Evolutionary conservation across 1,140 invertebrate species (phyloP).

Genomic region (Drosophila willistoni): DNA sequence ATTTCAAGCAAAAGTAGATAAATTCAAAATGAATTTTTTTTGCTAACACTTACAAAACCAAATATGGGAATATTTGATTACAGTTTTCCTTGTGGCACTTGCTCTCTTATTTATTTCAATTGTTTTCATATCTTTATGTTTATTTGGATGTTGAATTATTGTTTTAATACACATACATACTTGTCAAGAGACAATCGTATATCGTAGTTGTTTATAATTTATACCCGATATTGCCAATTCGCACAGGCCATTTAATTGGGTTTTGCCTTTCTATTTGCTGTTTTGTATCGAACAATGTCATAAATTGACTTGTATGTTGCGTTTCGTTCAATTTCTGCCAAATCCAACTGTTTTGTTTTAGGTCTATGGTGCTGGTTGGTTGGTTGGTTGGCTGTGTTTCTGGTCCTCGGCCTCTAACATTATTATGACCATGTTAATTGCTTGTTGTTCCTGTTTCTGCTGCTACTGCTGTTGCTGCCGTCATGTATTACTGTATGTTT

Average conservation of each 20-base stretch:
- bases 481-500: slow-evolving; percentile 18
- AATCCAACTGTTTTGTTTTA: background rate
- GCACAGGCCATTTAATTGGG: slow-evolving; percentile 11
- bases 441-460: slow-evolving; percentile 30
- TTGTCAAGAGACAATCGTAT: background rate
- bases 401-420: background rate
- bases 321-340: background rate
- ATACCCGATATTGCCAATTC: background rate
- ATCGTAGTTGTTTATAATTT: slow-evolving; percentile 2
- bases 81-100: background rate
- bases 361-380: background rate
- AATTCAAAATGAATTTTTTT: no score
- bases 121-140: background rate
- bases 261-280: background rate
- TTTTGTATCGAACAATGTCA: slow-evolving; percentile 7
- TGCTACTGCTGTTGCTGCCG: slow-evolving; percentile 18
- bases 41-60: no score
- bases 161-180: background rate
- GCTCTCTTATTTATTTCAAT: background rate
- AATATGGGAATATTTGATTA: background rate
- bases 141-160: background rate
- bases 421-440: slow-evolving; percentile 55
- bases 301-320: slow-evolving; percentile 14
- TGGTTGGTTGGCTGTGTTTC: background rate
- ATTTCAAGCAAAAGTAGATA: no score